A percentile compares a stretch with the other conserved stretches of the same genome.
phyloP scores from a whole-genome alignment of 2,113 vertebrate genomes.

The Rattus norvegicus region GRCr8 NC_086028.1:20843501-20844000 shows the following conservation, averaged over 20 bases:
- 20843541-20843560: neutral
- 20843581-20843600: neutral
- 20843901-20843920: neutral
- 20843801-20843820: neutral
- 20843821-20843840: neutral
- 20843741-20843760: neutral
- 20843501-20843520: too few species aligned
- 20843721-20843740: neutral
- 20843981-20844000: neutral
- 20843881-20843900: neutral
- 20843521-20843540: neutral
- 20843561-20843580: neutral
- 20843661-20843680: too few species aligned
- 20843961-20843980: neutral
- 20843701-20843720: neutral
- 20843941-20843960: neutral
- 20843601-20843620: neutral
- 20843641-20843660: too few species aligned
- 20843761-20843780: neutral
- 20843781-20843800: accelerated
- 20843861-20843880: neutral
- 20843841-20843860: neutral
- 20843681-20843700: neutral
- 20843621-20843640: neutral
- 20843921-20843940: neutral